phyloP scores from a whole-genome alignment of 92 coral and sea anemone species.

The Porites divaricata region DNA sequence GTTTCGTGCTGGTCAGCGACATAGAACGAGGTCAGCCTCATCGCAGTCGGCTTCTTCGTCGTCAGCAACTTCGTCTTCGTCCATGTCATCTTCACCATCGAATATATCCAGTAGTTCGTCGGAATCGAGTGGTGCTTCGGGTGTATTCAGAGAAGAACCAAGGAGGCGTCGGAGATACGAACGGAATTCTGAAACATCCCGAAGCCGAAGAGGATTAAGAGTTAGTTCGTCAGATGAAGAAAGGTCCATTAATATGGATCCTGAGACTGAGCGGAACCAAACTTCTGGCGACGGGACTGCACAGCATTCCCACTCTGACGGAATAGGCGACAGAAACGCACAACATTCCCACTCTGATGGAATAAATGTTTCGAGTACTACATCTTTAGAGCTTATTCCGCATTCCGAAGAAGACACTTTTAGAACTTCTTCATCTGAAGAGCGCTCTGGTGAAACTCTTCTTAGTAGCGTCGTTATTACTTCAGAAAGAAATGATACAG shows the following conservation, averaged over 20 bases:
- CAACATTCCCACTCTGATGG: background rate
- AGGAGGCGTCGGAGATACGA: constrained; percentile 31
- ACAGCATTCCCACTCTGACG: background rate
- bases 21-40: constrained; percentile 66
- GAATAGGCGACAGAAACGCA: background rate
- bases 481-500: background rate
- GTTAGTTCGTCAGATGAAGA: constrained; percentile 14
- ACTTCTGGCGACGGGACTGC: constrained; percentile 2
- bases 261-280: constrained; percentile 18
- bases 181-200: constrained; percentile 26
- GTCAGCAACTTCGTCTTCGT: constrained; percentile 64
- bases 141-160: constrained; percentile 48
- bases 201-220: constrained; percentile 21
- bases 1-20: constrained; percentile 83
- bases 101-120: constrained; percentile 70
- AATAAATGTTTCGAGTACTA: constrained; percentile 23
- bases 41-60: constrained; percentile 47
- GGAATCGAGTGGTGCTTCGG: constrained; percentile 59
- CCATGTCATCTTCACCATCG: constrained; percentile 55
- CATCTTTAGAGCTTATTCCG: constrained; percentile 46
- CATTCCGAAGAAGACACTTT: constrained; percentile 27
- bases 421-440: background rate
- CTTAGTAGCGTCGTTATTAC: constrained; percentile 4
- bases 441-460: background rate
- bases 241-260: constrained; percentile 19